Conservation (phyloP, 2,797 vertebrate species). For the Hemitrygon akajei region DNA sequence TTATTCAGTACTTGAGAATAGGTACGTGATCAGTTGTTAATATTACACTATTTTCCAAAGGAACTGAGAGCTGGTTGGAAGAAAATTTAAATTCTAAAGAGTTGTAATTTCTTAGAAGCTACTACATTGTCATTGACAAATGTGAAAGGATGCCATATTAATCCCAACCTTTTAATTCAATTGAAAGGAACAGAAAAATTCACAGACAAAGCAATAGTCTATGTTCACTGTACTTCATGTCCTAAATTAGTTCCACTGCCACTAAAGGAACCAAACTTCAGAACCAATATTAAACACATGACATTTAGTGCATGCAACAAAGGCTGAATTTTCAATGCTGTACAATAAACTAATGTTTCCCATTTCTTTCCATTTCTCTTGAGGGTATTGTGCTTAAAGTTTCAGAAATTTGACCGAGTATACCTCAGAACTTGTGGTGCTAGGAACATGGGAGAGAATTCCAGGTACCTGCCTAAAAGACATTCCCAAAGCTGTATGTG, state of each 20-base stretch:
- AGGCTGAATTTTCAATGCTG: too few relatives aligned
- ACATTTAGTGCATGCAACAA: too few relatives aligned
- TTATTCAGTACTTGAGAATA: background rate
- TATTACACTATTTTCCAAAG: background rate
- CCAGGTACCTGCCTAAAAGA: too few relatives aligned
- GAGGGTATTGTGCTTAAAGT: background rate
- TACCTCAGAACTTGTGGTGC: too few relatives aligned
- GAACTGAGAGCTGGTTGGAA: background rate
- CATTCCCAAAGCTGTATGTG: too few relatives aligned
- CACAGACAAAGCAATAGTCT: too few relatives aligned
- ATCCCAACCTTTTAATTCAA: background rate
- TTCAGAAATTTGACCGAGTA: too few relatives aligned
- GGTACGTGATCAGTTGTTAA: background rate
- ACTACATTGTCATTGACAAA: background rate
- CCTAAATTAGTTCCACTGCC: too few relatives aligned
- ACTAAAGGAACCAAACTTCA: too few relatives aligned
- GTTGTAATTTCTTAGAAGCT: background rate
- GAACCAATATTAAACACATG: too few relatives aligned
- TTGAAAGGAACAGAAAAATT: background rate
- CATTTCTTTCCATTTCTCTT: background rate
- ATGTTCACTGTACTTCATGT: too few relatives aligned
- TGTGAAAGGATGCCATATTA: background rate
- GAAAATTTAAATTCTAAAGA: background rate
- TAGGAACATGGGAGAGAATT: too few relatives aligned
- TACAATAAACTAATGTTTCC: background rate